Evolutionary conservation across 2,888 invertebrate genomes (phyloP), one percentile per base, ranked within the genome.

Genomic region (Dasysyrphus albostriatus): DNA sequence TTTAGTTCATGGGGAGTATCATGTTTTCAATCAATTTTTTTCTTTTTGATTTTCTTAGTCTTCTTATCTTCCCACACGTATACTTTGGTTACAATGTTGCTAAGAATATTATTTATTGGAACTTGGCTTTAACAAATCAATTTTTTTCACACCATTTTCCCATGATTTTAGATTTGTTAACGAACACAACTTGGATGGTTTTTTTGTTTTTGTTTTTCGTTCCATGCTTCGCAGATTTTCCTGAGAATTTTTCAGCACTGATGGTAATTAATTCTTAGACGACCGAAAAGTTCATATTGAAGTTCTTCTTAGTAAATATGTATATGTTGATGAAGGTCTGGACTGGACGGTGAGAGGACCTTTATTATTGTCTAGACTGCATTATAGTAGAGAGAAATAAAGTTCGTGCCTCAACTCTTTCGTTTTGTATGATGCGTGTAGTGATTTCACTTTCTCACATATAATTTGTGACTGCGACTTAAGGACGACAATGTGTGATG

Each of bases 371-470:
- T 85, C 85, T 82, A 82, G 82, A 82, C 85, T 42, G 19, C n/a
- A 42, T 59, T 49, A 63, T 16, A 29, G 29, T 54, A 47, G 9
- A 29, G 14, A 34, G 14, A 19, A 59, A 29, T 14, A 51, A 24
- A 75, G 78, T 83, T 82, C 83, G 65, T 65, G 47, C 14, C 29
- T 39, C n/a, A 87, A 83, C 70, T 87, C 82, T 82, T 82, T 87
- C 56, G 73, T 73, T 76, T 72, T 32, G 39, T 65, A 14, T 10
- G 16, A 14, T 34, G 49, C 37, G 42, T 58, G 54, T 42, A 10
- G 34, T 75, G 83, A 75, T 87, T 87, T 87, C 87, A 87, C 87
- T 87, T 87, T 87, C 72, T 87, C 72, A 83, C 70, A 70, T 77
- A 37, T 42, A 29, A 10, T n/a, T n/a, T 42, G 59, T 65, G 54